These are phyloP conservation scores for Ptilonorhynchus violaceus DNA, from an alignment of 2,113 vertebrate genomes.

Conservation along the genomic window DNA sequence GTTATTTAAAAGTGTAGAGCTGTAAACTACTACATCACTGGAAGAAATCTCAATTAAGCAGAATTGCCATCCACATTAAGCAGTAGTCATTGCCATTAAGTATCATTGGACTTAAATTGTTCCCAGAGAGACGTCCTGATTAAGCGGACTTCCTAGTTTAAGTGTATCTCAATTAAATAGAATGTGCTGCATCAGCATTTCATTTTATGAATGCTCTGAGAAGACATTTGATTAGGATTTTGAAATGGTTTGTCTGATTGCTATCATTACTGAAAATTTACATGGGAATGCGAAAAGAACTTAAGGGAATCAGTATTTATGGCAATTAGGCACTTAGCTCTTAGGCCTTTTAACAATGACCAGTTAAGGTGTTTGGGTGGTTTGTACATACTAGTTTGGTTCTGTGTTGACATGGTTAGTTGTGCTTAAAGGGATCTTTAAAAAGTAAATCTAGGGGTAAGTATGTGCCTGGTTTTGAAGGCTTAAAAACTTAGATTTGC, in stretches of 20 bases:
- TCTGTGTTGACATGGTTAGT: neutral
- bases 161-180: conserved; percentile 52
- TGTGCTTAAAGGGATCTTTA: neutral
- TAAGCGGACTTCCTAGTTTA: conserved; percentile 57
- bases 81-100: conserved; percentile 65
- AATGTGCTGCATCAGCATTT: conserved; percentile 54
- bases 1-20: conserved; percentile 53
- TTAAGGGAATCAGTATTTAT: neutral
- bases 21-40: conserved; percentile 39
- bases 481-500: neutral
- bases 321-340: neutral
- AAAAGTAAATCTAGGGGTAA: neutral
- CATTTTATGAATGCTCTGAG: conserved; percentile 38
- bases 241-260: conserved; percentile 53
- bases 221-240: conserved; percentile 46
- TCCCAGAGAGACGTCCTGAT: conserved; percentile 55
- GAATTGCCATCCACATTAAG: conserved; percentile 61
- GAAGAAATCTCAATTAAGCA: conserved; percentile 56
- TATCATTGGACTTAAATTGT: conserved; percentile 64
- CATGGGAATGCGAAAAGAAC: neutral
- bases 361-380: neutral
- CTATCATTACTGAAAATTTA: conserved; percentile 52
- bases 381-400: neutral
- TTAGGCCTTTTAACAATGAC: neutral
- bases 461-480: neutral